Evolutionary conservation across 2,797 vertebrate genomes (phyloP).

Genomic region (Crypturellus tataupa): DNA sequence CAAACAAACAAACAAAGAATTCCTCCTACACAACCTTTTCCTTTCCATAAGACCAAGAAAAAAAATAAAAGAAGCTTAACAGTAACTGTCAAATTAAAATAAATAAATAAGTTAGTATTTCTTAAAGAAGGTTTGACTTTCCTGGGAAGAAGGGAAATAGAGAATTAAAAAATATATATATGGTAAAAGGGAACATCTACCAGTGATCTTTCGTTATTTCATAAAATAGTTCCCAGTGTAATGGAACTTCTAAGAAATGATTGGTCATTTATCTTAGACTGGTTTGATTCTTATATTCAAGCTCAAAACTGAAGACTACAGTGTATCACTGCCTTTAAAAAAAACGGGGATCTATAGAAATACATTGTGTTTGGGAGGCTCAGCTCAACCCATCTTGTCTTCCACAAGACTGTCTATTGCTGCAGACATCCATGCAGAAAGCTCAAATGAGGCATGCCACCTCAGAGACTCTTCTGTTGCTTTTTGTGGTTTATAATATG

Average conservation of each 20-base stretch:
- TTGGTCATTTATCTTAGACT: neutral
- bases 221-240: neutral
- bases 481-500: slow-evolving; percentile 26
- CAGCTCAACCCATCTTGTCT: neutral
- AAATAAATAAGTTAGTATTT: neutral
- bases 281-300: neutral
- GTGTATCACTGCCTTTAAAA: neutral
- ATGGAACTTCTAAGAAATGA: neutral
- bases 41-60: neutral
- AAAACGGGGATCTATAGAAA: neutral
- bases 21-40: neutral
- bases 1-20: too few relatives aligned
- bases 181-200: neutral
- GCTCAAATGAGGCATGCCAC: slow-evolving; percentile 10
- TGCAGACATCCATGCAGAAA: neutral
- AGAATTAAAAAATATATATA: neutral
- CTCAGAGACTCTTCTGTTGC: neutral
- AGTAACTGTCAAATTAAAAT: neutral
- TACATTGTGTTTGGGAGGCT: neutral
- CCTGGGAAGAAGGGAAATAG: neutral
- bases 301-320: neutral
- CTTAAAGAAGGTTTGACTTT: neutral
- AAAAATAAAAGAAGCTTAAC: neutral
- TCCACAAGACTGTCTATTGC: fast-evolving
- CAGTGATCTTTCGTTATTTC: neutral